Base-by-base conservation (phyloP, 2,888 invertebrate species). In the Plusia festucae region DNA sequence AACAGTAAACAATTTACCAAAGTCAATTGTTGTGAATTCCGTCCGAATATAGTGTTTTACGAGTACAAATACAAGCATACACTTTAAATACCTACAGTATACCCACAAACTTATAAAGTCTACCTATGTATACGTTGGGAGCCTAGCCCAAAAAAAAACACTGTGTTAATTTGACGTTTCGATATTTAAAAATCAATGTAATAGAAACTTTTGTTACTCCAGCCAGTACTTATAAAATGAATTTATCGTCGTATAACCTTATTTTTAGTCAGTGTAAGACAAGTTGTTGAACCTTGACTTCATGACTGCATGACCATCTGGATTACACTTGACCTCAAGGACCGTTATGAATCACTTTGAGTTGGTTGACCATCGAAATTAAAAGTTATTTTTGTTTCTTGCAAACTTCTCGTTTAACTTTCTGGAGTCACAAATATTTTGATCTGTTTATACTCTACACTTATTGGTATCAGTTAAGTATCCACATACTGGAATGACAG, bases 11-110 rank as follows among this genome's bases (percentile, higher is more conserved):
- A 77, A 34, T 49, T 16, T 15, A 49, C 46, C 20, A 49, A 34
- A 54, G 51, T 46, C 32, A 27, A 40, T 27, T 65, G 60, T 77
- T 73, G 20, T 77, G 61, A 53, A 77, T 77, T 53, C 46, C 53
- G 34, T 65, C 66, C 34, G 51, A 73, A 62, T 73, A 76, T 66
- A 65, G 77, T 61, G 18, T 46, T 76, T 76, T 60, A 76, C 24
- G 65, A 71, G 65, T 51, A 32, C 20, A 5, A 24, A 24, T 24
- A 3, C 24, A 34, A 63, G 55, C 49, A 60, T 51, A 51, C 4
- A 18, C 46, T 18, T 11, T 16, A 49, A n/a, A 40, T n/a, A 40
- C 6, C n/a, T n/a, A 40, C 15, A 15, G 7, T 5, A 11, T 24
- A 52, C n/a, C n/a, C n/a, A n/a, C n/a, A n/a, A n/a, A n/a, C n/a